These are phyloP conservation scores for Tipula helvola DNA, from an alignment of 2,888 invertebrate genomes.

Conservation along the genomic window DNA sequence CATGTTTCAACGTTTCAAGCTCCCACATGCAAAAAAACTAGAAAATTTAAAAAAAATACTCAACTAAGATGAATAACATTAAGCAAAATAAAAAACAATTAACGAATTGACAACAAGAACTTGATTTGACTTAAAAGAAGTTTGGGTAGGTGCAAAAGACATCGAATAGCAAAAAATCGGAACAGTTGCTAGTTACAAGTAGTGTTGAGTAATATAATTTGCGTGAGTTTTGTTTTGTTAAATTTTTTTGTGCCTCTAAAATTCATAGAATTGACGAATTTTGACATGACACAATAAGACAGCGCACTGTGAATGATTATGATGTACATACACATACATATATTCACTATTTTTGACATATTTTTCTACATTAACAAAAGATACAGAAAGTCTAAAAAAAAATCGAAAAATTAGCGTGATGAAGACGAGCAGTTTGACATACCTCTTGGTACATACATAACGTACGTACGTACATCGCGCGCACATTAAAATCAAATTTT, in stretches of 20 bases:
- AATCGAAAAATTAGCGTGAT: not conserved
- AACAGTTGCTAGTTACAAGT: not conserved
- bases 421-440: not conserved
- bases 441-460: not conserved
- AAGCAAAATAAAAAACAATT: not conserved
- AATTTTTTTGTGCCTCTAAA: too few species aligned
- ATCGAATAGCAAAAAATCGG: not conserved
- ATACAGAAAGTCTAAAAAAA: not conserved
- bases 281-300: not conserved
- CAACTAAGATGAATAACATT: not conserved
- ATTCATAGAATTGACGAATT: not conserved
- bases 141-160: not conserved
- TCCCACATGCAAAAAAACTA: not conserved
- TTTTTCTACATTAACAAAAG: not conserved
- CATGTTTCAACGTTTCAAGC: not conserved
- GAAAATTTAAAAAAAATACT: not conserved
- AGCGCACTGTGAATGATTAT: not conserved
- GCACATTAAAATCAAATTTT: not conserved
- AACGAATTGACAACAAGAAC: not conserved
- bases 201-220: not conserved
- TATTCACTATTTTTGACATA: not conserved
- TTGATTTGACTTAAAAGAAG: not conserved
- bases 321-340: not conserved
- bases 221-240: not conserved
- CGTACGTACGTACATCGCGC: not conserved